Percentiles rank a stretch among this genome's conserved stretches.
Evolutionary conservation across 1,140 invertebrate genomes (phyloP).

Genomic region (Tachypleus tridentatus): DNA sequence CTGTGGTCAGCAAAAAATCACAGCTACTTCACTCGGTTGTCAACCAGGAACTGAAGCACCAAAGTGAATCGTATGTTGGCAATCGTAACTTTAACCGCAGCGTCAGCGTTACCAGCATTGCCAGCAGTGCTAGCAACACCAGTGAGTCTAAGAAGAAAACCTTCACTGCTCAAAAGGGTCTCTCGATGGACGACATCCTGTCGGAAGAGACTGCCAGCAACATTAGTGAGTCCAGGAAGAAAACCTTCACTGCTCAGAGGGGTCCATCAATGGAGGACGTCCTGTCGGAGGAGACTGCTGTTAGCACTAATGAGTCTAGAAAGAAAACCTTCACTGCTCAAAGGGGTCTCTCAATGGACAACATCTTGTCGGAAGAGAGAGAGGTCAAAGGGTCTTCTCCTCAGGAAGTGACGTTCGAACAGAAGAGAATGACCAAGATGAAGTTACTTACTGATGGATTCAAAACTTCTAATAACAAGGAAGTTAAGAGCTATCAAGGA

Average conservation of each 20-base stretch:
- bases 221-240: too few species aligned
- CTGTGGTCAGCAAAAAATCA: slow-evolving; percentile 1
- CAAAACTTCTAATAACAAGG: slow-evolving; percentile 63
- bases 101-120: slow-evolving; percentile 16
- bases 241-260: too few species aligned
- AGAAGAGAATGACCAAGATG: slow-evolving; percentile 49
- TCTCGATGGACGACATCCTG: background rate
- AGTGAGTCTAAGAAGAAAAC: slow-evolving; percentile 4
- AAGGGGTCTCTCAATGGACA: too few species aligned
- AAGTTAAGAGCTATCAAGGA: slow-evolving; percentile 60
- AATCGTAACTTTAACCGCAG: slow-evolving; percentile 15
- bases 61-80: background rate
- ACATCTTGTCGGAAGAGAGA: background rate
- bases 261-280: too few species aligned
- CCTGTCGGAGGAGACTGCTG: too few species aligned
- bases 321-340: too few species aligned
- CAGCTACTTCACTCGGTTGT: background rate
- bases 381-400: slow-evolving; percentile 9
- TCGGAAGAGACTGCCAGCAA: too few species aligned
- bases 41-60: background rate
- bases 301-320: too few species aligned
- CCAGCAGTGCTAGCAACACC: slow-evolving; percentile 6
- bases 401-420: slow-evolving; percentile 62
- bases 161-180: slow-evolving; percentile 1
- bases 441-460: slow-evolving; percentile 59